These are phyloP conservation scores for Taxidea taxus DNA, from an alignment of 2,113 vertebrate genomes.

Conservation along the genomic window DNA sequence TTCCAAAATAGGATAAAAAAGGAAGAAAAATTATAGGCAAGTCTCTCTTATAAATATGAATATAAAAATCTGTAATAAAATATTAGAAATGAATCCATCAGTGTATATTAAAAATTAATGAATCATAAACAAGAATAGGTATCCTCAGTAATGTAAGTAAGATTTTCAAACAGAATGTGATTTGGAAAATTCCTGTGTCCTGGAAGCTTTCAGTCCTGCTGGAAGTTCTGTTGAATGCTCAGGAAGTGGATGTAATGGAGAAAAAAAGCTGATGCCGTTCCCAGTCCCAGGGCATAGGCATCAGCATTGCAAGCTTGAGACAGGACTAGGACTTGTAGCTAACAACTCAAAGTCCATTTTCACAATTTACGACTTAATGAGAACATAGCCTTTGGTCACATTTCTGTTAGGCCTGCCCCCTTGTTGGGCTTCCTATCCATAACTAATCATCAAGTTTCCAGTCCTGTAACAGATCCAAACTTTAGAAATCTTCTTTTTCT, in stretches of 20 bases:
- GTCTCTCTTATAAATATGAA: background rate
- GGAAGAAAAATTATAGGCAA: background rate
- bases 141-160: no score
- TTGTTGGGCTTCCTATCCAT: background rate
- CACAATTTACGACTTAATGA: rapidly evolving
- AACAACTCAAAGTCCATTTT: background rate
- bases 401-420: background rate
- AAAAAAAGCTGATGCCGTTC: background rate
- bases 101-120: background rate
- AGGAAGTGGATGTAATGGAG: background rate
- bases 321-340: background rate
- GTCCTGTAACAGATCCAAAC: background rate
- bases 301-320: background rate
- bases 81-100: background rate
- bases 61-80: background rate
- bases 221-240: background rate
- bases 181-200: background rate
- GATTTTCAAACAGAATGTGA: background rate
- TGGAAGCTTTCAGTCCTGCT: background rate
- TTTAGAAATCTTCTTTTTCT: background rate
- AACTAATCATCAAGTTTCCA: background rate
- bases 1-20: background rate
- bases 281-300: background rate
- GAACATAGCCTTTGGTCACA: background rate
- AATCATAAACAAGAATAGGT: background rate